Conservation (phyloP, 2,797 vertebrate genomes). For the Eremophila alpestris region DNA sequence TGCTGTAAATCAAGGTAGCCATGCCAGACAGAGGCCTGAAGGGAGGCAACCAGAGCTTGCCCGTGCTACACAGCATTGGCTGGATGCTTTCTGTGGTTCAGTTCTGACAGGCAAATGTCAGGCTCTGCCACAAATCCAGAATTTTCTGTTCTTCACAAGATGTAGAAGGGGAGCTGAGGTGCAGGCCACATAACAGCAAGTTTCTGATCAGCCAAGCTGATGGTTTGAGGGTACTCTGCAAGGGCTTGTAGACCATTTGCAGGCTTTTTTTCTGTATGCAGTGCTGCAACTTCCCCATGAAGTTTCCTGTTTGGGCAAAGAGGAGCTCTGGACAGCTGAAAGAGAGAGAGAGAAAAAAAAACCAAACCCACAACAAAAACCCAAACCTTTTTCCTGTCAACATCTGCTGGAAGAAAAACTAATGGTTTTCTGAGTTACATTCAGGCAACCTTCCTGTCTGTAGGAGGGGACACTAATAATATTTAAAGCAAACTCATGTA, state of each 20-base stretch:
- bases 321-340: background rate
- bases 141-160: background rate
- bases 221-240: background rate
- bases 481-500: background rate
- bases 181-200: background rate
- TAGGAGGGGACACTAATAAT: background rate
- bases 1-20: background rate
- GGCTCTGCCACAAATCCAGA: background rate
- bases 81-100: background rate
- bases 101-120: rapidly evolving
- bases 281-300: background rate
- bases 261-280: background rate
- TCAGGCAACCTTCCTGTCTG: background rate
- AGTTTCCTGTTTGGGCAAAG: constrained; percentile 43
- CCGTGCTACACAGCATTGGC: rapidly evolving
- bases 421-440: background rate
- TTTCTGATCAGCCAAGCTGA: background rate
- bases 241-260: background rate
- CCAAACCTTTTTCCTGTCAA: constrained; percentile 17
- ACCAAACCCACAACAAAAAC: background rate
- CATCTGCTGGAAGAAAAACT: background rate
- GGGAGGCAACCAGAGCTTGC: background rate
- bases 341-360: background rate
- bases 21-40: background rate
- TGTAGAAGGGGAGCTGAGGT: background rate